phyloP scores from a whole-genome alignment of 2,888 invertebrate genomes.

The Caenorhabditis afra region DNA sequence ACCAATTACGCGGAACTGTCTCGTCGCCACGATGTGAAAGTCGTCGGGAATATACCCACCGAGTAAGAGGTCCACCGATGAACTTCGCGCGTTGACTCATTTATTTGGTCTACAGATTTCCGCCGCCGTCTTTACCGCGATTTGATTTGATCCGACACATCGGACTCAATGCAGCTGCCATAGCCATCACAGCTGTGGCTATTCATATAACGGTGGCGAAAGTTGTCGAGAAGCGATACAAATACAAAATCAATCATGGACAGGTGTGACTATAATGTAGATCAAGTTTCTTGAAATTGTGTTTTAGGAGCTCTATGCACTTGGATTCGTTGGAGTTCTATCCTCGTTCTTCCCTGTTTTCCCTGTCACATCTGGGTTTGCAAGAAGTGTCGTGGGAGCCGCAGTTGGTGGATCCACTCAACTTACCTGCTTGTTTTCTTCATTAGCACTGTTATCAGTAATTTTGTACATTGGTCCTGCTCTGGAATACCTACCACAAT shows the following conservation, averaged over 20 bases:
- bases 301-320: conserved; percentile 75
- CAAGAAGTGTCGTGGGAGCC: conserved; percentile 77
- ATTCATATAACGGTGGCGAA: conserved; percentile 79
- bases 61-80: conserved; percentile 59
- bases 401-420: conserved; percentile 78
- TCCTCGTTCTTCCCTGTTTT: conserved; percentile 80
- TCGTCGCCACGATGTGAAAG: conserved; percentile 72
- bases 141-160: conserved; percentile 77
- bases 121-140: conserved; percentile 75
- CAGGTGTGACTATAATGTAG: conserved; percentile 61
- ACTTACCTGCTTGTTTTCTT: conserved; percentile 77
- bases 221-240: conserved; percentile 78
- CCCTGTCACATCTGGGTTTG: conserved; percentile 80
- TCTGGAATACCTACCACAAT: conserved; percentile 77
- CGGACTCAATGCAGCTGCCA: conserved; percentile 74
- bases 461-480: conserved; percentile 78
- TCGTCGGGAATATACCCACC: conserved; percentile 79
- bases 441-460: conserved; percentile 75
- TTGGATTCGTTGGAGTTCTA: conserved; percentile 79
- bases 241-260: conserved; percentile 78
- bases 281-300: not conserved
- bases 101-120: conserved; percentile 68
- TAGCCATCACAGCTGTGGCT: conserved; percentile 77
- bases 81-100: no score
- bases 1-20: conserved; percentile 79